A percentile compares a stretch with the other conserved stretches of the same genome.
Evolutionary conservation across 2,113 vertebrate species (phyloP).

Genomic region (Muscicapa adusta): DNA sequence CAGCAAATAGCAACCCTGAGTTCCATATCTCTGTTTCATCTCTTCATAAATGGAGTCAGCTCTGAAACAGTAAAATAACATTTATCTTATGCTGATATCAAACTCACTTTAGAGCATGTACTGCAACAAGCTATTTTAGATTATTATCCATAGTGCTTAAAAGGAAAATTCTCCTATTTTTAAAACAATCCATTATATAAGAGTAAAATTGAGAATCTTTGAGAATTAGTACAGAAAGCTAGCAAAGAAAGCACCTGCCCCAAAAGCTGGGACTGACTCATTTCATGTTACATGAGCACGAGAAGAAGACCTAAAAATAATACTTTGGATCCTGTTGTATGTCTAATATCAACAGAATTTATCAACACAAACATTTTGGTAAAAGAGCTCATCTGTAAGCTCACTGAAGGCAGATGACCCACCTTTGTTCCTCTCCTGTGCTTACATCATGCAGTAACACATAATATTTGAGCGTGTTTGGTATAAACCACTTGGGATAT

Average conservation of each 20-base stretch:
- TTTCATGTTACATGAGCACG: neutral
- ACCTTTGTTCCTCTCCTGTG: constrained; percentile 90
- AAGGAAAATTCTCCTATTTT: neutral
- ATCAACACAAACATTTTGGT: neutral
- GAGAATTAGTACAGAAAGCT: neutral
- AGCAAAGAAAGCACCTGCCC: neutral
- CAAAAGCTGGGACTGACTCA: neutral
- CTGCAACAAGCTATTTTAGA: neutral
- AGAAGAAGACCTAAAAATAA: neutral
- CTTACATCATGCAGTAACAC: constrained; percentile 92
- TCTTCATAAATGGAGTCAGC: constrained; percentile 93
- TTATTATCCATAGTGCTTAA: neutral
- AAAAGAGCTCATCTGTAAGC: neutral
- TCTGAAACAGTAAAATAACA: constrained; percentile 65
- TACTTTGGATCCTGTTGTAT: neutral
- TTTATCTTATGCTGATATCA: neutral
- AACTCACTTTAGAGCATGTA: neutral
- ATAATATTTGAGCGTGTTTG: constrained; percentile 97
- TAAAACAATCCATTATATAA: neutral
- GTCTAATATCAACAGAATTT: neutral
- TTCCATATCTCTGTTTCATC: constrained; percentile 95
- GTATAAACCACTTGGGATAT: constrained; percentile 96
- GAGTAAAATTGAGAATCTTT: neutral
- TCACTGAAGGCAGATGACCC: constrained; percentile 4
- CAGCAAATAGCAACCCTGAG: constrained; percentile 94